A percentile compares a stretch with the other conserved stretches of the same genome.
Conservation (phyloP, 2,113 vertebrate species). For the Chloebia gouldiae region DNA sequence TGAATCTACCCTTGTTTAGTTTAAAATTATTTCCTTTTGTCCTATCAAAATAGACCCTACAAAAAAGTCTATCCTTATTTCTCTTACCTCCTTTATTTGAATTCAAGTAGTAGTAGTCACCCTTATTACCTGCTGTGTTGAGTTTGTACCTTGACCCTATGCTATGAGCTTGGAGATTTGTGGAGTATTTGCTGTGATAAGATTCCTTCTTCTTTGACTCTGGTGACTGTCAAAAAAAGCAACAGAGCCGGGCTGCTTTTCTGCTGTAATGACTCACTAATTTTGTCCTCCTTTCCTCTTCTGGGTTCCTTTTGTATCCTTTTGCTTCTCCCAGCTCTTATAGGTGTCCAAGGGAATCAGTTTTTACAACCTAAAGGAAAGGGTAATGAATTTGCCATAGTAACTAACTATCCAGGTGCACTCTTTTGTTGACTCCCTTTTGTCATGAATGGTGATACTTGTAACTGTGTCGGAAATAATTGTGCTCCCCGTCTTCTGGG, state of each 20-base stretch:
- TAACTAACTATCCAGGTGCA: not conserved
- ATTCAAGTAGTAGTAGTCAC: not conserved
- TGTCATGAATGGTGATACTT: not conserved
- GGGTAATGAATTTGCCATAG: not conserved
- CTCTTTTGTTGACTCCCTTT: not conserved
- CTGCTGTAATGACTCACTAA: not conserved
- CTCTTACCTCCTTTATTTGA: not conserved
- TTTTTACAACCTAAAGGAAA: not conserved
- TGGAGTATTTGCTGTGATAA: not conserved
- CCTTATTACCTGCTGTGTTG: not conserved
- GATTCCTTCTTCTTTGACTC: not conserved
- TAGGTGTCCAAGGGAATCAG: not conserved
- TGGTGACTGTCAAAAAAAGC: not conserved
- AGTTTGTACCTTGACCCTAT: not conserved
- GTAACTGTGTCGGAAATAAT: not conserved
- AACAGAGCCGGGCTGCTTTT: not conserved
- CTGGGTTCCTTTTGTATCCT: not conserved
- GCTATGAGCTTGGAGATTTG: not conserved
- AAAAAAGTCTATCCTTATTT: not conserved
- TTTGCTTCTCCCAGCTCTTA: not conserved
- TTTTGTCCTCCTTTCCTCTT: not conserved
- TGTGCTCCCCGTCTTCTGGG: not conserved
- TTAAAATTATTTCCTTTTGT: not conserved
- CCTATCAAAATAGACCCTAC: not conserved
- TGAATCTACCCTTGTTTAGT: rapidly evolving